These are phyloP conservation scores for Clepsis dumicolana DNA, from an alignment of 2,888 invertebrate species.

Conservation along the genomic window DNA sequence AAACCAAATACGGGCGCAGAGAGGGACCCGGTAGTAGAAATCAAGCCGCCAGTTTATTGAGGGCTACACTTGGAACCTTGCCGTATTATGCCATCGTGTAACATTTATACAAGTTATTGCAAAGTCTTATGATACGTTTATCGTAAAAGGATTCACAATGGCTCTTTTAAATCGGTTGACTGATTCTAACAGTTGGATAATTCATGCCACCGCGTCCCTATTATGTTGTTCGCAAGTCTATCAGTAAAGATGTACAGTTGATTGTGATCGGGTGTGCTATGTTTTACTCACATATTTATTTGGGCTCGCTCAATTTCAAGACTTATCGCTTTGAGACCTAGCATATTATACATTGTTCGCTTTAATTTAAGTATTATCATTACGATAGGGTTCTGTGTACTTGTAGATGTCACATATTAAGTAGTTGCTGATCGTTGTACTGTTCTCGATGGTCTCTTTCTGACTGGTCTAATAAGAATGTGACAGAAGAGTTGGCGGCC, in stretches of 20 bases:
- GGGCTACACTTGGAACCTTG: not conserved
- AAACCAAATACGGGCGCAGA: not conserved
- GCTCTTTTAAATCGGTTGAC: not conserved
- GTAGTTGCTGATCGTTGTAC: conserved; percentile 74
- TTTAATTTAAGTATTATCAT: conserved; percentile 74
- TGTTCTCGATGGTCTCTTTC: conserved; percentile 66
- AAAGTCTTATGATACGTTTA: not conserved
- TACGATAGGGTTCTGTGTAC: conserved; percentile 75
- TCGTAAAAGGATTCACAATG: not conserved
- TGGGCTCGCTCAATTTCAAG: conserved; percentile 85
- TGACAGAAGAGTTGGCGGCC: not conserved
- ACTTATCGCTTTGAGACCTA: conserved; percentile 82
- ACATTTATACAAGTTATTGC: not conserved
- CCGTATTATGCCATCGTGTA: not conserved
- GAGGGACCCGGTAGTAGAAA: not conserved
- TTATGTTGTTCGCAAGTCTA: not conserved
- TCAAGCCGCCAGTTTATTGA: not conserved
- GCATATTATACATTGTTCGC: conserved; percentile 57
- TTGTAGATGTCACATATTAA: conserved; percentile 77
- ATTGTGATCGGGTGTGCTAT: conserved; percentile 74
- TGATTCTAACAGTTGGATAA: not conserved
- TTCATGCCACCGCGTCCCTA: not conserved
- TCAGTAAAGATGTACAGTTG: conserved; percentile 53
- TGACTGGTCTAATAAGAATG: not conserved
- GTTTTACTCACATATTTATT: conserved; percentile 73